These are phyloP conservation scores for Alloplasta piceator DNA, from an alignment of 2,888 invertebrate species.

Conservation along the genomic window DNA sequence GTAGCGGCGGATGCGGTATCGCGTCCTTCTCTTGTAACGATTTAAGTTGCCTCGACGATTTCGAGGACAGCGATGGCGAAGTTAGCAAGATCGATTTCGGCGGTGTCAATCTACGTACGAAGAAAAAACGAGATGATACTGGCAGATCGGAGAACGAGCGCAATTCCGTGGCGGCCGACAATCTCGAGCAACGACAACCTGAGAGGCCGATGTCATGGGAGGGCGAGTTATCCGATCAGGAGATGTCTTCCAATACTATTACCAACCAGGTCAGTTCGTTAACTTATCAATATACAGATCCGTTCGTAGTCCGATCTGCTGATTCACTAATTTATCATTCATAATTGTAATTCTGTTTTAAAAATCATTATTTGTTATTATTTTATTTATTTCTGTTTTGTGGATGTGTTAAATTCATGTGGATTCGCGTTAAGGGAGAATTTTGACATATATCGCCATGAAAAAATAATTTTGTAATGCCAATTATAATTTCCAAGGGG, in stretches of 20 bases:
- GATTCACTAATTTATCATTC: no score
- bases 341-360: no score
- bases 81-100: constrained; percentile 91
- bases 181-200: constrained; percentile 82
- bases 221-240: constrained; percentile 95
- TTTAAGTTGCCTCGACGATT: constrained; percentile 77
- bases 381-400: no score
- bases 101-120: constrained; percentile 87
- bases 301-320: no score
- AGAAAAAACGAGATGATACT: constrained; percentile 86
- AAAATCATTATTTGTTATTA: no score
- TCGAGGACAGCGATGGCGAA: constrained; percentile 90
- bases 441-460: no score
- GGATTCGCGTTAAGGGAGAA: no score
- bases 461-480: no score
- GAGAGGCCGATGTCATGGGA: constrained; percentile 97
- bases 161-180: constrained; percentile 65
- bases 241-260: constrained; percentile 84
- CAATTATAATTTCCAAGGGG: no score
- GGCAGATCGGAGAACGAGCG: constrained; percentile 81
- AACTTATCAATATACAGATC: background rate
- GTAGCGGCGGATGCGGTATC: constrained; percentile 68
- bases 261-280: constrained; percentile 78
- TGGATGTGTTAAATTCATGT: no score
- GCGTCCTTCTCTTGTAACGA: constrained; percentile 65